Evolutionary conservation across 2,113 vertebrate species (phyloP).

Genomic region (Macquaria ambigua): DNA sequence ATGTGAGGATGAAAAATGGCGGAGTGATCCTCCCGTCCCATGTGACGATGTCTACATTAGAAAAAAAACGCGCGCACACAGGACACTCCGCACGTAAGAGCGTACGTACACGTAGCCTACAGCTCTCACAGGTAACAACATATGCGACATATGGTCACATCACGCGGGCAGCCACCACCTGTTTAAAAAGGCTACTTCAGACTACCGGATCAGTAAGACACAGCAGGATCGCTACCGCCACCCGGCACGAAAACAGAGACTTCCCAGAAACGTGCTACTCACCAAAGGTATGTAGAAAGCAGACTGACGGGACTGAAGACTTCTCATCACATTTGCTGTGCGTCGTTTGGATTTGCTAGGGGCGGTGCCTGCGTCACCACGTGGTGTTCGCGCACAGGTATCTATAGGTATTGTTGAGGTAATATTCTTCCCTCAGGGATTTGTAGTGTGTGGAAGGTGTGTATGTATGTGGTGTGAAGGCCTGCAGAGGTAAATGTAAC

Average conservation of each 20-base stretch:
- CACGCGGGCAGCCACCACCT: not conserved
- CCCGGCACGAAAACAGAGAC: too few relatives aligned
- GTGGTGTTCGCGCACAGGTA: not conserved
- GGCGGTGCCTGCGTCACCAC: conserved; percentile 1
- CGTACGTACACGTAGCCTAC: not conserved
- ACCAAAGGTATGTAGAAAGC: not conserved
- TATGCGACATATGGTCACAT: not conserved
- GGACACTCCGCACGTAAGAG: not conserved
- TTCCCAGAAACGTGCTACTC: not conserved
- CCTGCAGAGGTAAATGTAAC: too few relatives aligned
- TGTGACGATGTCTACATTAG: not conserved
- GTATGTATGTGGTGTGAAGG: not conserved
- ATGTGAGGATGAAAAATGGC: not conserved
- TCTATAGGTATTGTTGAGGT: too few relatives aligned
- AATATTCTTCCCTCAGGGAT: not conserved
- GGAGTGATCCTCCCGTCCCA: not conserved
- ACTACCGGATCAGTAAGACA: not conserved
- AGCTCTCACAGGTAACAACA: not conserved
- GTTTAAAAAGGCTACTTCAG: not conserved
- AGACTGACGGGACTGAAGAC: not conserved
- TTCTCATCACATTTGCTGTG: not conserved
- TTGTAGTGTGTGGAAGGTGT: not conserved
- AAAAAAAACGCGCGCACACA: not conserved
- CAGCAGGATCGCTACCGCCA: too few relatives aligned
- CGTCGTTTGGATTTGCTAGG: not conserved